These are phyloP conservation scores for Urosaurus nigricauda DNA, from an alignment of 2,797 vertebrate species.

Conservation along the genomic window DNA sequence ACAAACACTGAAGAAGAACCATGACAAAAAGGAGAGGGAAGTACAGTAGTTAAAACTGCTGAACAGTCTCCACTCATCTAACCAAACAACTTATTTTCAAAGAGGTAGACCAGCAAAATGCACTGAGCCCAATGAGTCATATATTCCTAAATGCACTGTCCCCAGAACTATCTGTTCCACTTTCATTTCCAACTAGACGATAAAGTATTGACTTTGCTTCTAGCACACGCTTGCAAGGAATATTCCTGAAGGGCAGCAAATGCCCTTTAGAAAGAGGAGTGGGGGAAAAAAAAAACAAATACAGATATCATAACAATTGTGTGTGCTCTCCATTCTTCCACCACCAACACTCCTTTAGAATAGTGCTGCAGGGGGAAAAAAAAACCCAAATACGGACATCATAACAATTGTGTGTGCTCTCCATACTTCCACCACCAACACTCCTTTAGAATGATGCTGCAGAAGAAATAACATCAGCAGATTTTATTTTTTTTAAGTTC, in stretches of 20 bases:
- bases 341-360: slow-evolving; percentile 59
- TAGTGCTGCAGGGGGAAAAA: neutral
- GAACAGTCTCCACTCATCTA: slow-evolving; percentile 35
- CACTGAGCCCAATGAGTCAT: slow-evolving; percentile 64
- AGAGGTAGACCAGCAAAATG: slow-evolving; percentile 64
- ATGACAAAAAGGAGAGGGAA: neutral
- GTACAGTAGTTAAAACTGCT: neutral
- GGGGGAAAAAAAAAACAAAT: too few species aligned
- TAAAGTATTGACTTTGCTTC: slow-evolving; percentile 62
- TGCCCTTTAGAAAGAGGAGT: slow-evolving; percentile 66
- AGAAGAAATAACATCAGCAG: neutral
- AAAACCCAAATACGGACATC: slow-evolving; percentile 35
- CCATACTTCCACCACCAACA: slow-evolving; percentile 67
- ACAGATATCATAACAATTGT: slow-evolving; percentile 64
- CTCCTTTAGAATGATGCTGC: slow-evolving; percentile 58
- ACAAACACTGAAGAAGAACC: neutral
- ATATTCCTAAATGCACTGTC: slow-evolving; percentile 71
- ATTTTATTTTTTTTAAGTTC: neutral
- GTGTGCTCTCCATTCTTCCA: slow-evolving; percentile 74
- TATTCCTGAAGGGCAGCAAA: slow-evolving; percentile 77
- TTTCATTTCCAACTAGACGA: slow-evolving; percentile 75
- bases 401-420: slow-evolving; percentile 69
- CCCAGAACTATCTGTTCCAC: slow-evolving; percentile 76
- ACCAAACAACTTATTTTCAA: slow-evolving; percentile 39
- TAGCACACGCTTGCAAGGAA: slow-evolving; percentile 70